Base-by-base conservation (phyloP, 2,797 vertebrate genomes). In the Austrolebias charrua region DNA sequence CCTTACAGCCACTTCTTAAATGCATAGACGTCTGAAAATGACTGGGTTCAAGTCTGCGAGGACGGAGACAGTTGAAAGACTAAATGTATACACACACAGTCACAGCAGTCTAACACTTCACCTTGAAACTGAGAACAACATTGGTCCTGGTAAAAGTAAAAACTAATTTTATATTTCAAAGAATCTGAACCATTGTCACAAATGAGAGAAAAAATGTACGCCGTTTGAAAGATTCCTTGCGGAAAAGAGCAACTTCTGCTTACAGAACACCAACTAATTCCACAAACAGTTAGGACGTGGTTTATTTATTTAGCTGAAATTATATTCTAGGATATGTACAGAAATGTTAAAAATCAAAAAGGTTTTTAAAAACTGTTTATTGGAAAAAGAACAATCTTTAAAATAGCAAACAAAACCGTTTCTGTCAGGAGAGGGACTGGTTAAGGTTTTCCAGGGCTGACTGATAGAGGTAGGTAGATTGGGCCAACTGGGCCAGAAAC, bases 391-490 rank as follows among this genome's bases (percentile, higher is more conserved):
- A 68, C 58, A 48, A 11, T 40, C 12, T 12, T 40, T 40, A 51
- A 65, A 77, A 14, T 31, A 55, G 19, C 83, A 81, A 31, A 78
- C 56, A 11, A 60, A 75, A 67, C 6, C 28, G 43, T 79, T 83
- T 86, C 68, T 80, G 73, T 60, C 68, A 84, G 84, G 80, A 82
- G 79, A 79, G 76, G 83, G 82, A 66, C 74, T 71, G 78, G 76
- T 80, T 86, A 82, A 85, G 72, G 85, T 86, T 91, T 84, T 80
- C 86, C 84, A 91, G 84, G 84, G 66, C 72, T 80, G 74, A 84
- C 55, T 58, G 82, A 82, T 46, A 82, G 91, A 91, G 92, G 92
- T 92, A 93, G 92, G 83, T 89, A 87, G 83, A 83, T 55, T 55
- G 54, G 78, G 74, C 70, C 80, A 6, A 56, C 64, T 76, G 77